Conservation (phyloP, 2,113 vertebrate genomes). For the Anhinga rufa region DNA sequence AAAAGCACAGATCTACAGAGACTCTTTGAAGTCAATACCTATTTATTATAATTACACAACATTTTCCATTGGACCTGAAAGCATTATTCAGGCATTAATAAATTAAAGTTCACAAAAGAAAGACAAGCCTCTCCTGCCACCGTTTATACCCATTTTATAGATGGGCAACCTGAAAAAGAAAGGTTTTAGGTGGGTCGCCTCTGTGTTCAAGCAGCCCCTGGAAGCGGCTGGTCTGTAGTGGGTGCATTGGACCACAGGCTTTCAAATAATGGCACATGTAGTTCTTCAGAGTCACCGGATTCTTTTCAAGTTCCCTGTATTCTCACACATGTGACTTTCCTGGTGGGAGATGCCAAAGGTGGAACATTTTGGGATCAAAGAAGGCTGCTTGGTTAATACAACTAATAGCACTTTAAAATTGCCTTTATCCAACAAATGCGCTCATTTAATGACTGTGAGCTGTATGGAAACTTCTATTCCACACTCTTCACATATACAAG, state of each 20-base stretch:
- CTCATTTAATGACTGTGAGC: neutral
- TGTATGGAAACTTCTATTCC: neutral
- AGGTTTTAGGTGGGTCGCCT: neutral
- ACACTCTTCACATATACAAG: neutral
- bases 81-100: conserved; percentile 35
- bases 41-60: conserved; percentile 56
- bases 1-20: conserved; percentile 53
- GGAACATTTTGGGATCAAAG: neutral
- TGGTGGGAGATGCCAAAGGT: neutral
- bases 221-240: neutral
- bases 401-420: neutral
- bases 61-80: conserved; percentile 46
- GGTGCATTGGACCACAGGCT: neutral
- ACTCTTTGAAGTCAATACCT: conserved; percentile 60
- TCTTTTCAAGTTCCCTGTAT: neutral
- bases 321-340: neutral
- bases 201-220: neutral
- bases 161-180: neutral
- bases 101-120: conserved; percentile 5
- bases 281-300: neutral
- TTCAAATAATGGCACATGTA: neutral
- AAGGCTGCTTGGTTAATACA: neutral
- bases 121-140: neutral
- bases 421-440: neutral
- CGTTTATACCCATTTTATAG: conserved; percentile 1